A percentile compares a stretch with the other conserved stretches of the same genome.
These are phyloP conservation scores for Stegostoma tigrinum DNA, from an alignment of 2,113 vertebrate genomes.

Conservation along the genomic window DNA sequence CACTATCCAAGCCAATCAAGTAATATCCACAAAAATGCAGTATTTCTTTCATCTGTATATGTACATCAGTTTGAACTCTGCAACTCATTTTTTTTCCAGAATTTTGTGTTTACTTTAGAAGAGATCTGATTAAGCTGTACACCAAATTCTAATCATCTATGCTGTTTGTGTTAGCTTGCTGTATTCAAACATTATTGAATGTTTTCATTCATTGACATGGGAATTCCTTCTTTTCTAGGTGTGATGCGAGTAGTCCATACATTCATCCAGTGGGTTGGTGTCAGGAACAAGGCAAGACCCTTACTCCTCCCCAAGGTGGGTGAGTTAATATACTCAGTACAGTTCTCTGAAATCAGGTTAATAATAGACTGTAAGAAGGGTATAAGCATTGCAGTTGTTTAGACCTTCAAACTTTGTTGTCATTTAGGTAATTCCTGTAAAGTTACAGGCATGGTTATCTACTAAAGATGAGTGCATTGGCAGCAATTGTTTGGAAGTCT, in stretches of 20 bases:
- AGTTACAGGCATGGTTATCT: background rate
- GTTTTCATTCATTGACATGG: background rate
- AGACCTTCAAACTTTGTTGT: background rate
- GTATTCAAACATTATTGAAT: background rate
- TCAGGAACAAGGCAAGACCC: conserved; percentile 37
- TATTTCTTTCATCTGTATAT: background rate
- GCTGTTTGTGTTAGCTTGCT: background rate
- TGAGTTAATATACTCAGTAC: conserved; percentile 6
- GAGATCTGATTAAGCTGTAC: background rate
- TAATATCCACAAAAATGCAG: no score
- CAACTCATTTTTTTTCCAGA: background rate
- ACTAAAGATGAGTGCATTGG: background rate
- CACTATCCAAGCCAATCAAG: background rate
- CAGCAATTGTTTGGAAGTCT: background rate
- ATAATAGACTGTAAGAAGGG: background rate
- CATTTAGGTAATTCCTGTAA: background rate
- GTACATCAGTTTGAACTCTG: background rate
- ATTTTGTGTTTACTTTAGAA: background rate
- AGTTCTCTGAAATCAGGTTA: background rate
- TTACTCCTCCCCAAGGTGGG: conserved; percentile 38
- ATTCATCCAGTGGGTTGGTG: conserved; percentile 39
- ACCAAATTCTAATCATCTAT: background rate
- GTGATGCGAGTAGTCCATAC: conserved; percentile 38
- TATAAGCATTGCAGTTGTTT: background rate
- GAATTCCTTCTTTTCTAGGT: conserved; percentile 29